Base-by-base conservation (phyloP, 1,140 invertebrate species). In the Palaemon carinicauda region DNA sequence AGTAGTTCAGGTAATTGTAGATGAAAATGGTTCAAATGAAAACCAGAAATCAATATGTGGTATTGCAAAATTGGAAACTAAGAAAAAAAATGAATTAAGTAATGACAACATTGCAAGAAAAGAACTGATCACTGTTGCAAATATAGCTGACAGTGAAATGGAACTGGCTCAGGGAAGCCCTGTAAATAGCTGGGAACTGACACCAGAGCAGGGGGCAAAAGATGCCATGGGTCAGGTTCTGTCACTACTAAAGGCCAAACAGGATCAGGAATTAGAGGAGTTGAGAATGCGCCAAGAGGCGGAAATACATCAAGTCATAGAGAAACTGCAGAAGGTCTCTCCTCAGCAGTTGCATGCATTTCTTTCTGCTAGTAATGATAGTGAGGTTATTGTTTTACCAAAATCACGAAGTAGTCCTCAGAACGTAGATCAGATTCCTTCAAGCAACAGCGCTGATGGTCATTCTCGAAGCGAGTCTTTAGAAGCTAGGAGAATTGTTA, bases 201-300 rank as follows among this genome's bases (percentile, higher is more conserved):
- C 19, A 24, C 19, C 54, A 5, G 41, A 27, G 14, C 65, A 31
- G 27, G 27, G 24, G 12, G 21, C 77, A 50, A 51, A 73, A 19
- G 56, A 79, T 33, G 53, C 84, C 10, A 71, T 86, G 24, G 51
- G 54, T 73, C 84, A 86, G 24, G 84, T 86, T 9, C 33, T 86
- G 51, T 31, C 56, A 33, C 50, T 88, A 5, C 53, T 88, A 12
- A 60, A 60, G 29, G 80, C 41, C 3, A 79, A 73, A 31, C 87
- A 88, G 41, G 41, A 83, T 29, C 80, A 88, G 65, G 87, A 88
- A 53, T n/a, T 88, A 7, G 75, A 82, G 51, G 87, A 78, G 15
- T 31, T 88, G 60, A 56, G 77, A 53, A 31, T 24, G 21, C 54
- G 80, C 1, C 87, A 88, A 21, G 80, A 88, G 56, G 27, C 52